These are phyloP conservation scores for Hipparchia sbordonii DNA, from an alignment of 2,888 invertebrate genomes.

Conservation along the genomic window DNA sequence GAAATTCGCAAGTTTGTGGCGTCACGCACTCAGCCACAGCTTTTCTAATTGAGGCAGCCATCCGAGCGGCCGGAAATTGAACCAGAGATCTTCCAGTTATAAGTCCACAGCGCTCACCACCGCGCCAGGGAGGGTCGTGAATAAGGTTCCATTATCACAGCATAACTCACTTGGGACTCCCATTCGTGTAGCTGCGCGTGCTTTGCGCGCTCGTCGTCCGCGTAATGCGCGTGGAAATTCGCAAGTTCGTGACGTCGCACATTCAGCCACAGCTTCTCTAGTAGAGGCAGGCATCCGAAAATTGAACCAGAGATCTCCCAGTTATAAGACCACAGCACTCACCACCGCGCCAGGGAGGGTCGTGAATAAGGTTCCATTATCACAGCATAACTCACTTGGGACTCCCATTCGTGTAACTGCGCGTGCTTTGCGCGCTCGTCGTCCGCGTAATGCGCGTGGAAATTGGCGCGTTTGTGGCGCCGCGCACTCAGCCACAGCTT, in stretches of 20 bases:
- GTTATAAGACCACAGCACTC: too few species aligned
- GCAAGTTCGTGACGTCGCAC: constrained; percentile 47
- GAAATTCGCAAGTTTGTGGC: too few species aligned
- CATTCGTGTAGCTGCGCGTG: constrained; percentile 51
- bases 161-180: constrained; percentile 53
- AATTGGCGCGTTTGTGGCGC: too few species aligned
- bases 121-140: constrained; percentile 30
- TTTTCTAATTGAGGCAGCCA: constrained; percentile 63
- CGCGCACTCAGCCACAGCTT: constrained; percentile 50
- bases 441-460: neutral
- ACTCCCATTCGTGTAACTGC: neutral
- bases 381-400: neutral
- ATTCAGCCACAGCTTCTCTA: constrained; percentile 56
- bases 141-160: neutral
- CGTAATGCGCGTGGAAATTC: constrained; percentile 40
- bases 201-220: constrained; percentile 42
- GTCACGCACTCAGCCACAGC: constrained; percentile 46
- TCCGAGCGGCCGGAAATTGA: constrained; percentile 53
- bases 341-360: neutral
- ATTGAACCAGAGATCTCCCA: too few species aligned
- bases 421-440: neutral
- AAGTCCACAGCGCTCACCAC: too few species aligned
- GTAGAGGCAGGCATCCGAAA: constrained; percentile 63
- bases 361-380: constrained; percentile 38
- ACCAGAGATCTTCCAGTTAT: too few species aligned